These are phyloP conservation scores for Colletes gigas DNA, from an alignment of 1,140 invertebrate species.

Conservation along the genomic window DNA sequence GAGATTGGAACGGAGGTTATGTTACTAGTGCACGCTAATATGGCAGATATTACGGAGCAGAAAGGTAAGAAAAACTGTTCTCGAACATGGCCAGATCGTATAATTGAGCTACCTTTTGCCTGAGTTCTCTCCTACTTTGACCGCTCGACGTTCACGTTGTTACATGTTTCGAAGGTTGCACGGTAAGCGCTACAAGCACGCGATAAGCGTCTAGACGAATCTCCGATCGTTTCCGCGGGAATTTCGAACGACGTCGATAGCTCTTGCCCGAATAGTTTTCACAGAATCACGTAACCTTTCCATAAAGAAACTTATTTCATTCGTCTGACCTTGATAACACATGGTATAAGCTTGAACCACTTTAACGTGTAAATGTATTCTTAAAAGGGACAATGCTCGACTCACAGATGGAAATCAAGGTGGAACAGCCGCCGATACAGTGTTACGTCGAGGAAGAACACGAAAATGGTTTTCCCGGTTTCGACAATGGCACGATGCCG, in stretches of 20 bases:
- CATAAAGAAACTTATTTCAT: too few species aligned
- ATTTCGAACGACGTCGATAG: not conserved
- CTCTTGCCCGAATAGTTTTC: not conserved
- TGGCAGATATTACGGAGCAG: conserved; percentile 43
- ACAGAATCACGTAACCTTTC: too few species aligned
- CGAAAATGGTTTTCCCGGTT: conserved; percentile 55
- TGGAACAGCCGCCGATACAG: conserved; percentile 55
- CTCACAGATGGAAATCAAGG: conserved; percentile 64
- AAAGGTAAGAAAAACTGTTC: conserved; percentile 49
- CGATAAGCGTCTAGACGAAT: not conserved
- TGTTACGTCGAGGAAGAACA: conserved; percentile 63
- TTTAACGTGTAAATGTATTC: conserved; percentile 27
- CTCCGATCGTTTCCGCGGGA: conserved; percentile 5
- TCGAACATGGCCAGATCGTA: not conserved
- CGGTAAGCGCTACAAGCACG: not conserved
- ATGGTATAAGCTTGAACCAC: not conserved
- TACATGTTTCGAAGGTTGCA: conserved; percentile 13
- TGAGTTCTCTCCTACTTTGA: not conserved
- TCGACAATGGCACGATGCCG: conserved; percentile 51
- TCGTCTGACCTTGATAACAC: too few species aligned
- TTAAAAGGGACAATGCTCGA: conserved; percentile 43
- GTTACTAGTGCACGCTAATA: conserved; percentile 17
- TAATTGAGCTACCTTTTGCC: not conserved
- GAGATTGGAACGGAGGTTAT: conserved; percentile 47
- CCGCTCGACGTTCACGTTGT: not conserved